Conservation (phyloP, 2,797 vertebrate species). For the Cheirogaleus major region DNA sequence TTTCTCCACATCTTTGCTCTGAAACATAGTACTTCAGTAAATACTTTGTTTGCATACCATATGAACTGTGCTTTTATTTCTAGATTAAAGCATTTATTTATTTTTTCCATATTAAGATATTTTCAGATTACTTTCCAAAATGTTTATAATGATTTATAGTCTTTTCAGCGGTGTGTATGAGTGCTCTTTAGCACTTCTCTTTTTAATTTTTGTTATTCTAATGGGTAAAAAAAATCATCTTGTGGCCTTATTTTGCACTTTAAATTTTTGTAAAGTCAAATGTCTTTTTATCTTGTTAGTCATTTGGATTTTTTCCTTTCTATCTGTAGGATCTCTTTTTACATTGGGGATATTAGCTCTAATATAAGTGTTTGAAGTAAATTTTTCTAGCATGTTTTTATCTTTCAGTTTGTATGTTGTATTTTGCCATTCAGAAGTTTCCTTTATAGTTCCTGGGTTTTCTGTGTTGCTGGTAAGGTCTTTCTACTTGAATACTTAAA, state of each 20-base stretch:
- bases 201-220: background rate
- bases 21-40: background rate
- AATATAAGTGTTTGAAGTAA: background rate
- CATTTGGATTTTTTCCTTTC: background rate
- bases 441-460: background rate
- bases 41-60: background rate
- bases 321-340: background rate
- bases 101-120: conserved; percentile 4
- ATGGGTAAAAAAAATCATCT: background rate
- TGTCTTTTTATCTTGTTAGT: background rate
- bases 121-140: background rate
- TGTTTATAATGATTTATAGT: background rate
- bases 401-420: background rate
- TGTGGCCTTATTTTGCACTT: background rate
- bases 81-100: background rate
- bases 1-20: background rate
- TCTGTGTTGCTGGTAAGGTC: background rate
- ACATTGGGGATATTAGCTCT: background rate
- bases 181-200: background rate
- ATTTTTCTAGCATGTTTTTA: background rate
- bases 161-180: background rate
- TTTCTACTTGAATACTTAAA: background rate
- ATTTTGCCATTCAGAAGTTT: background rate
- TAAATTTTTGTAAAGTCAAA: background rate
- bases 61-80: background rate